Evolutionary conservation across 35 echinoderm and acorn worm genomes (phyloP), one percentile per base, ranked within the genome.

Genomic region (Hemicentrotus pulcherrimus): DNA sequence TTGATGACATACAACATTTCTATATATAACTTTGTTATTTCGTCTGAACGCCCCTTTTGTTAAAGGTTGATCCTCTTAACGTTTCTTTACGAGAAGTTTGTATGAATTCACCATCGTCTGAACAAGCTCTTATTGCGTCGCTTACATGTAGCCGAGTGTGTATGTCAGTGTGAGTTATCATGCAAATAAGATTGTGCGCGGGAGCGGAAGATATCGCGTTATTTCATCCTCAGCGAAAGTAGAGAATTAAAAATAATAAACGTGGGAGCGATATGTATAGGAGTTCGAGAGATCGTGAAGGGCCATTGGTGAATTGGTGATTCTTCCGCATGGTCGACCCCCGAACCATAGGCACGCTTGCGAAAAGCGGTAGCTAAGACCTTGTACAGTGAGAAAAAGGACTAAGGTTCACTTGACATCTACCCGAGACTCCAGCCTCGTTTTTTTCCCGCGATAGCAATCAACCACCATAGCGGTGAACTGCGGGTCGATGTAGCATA

Each of bases 191-290:
- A 78, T n/a, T n/a, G 65, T 78, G 65, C 28, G 4, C 0, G 19
- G 28, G 28, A 78, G 65, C 65, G 65, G 65, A 78, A 78, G 65
- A 78, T 78, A 78, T 78, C 19, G 28, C 65, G 28, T 78, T 78
- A 78, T 78, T 78, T 78, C 65, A 28, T 78, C 65, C 65, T n/a
- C 15, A 78, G 65, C 65, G 65, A 78, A 8, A 78, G 19, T 8
- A 78, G 65, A 78, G 65, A 78, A 78, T 78, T 78, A 78, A 78
- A 78, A 78, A 78, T 78, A 78, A 78, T 78, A 78, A 22, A 78
- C 19, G 65, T 78, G 65, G 28, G 24, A 78, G 22, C 6, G 65
- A 59, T 78, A 78, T 28, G 65, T n/a, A n/a, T 78, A 78, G 65
- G 19, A 78, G 65, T 22, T 78, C 28, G 65, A 6, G 65, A 78